These are phyloP conservation scores for Biston betularia DNA, from an alignment of 2,888 invertebrate species.

Conservation along the genomic window DNA sequence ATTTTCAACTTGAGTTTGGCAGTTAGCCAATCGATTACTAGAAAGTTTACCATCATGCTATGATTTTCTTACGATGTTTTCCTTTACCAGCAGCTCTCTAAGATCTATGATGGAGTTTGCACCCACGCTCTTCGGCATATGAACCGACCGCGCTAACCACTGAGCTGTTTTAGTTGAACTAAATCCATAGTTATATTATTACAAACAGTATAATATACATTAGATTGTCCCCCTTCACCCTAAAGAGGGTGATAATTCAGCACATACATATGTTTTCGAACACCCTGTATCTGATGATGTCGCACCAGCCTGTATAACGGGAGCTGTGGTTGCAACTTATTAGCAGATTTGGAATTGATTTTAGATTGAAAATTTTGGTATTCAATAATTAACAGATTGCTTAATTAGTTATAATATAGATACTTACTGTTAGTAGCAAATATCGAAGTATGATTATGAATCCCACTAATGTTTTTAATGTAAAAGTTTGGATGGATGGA, in stretches of 20 bases:
- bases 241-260: conserved; percentile 51
- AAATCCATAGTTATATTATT: too few relatives aligned
- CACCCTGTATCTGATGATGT: conserved; percentile 17
- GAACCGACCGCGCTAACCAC: too few relatives aligned
- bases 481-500: too few relatives aligned
- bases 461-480: too few relatives aligned
- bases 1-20: too few relatives aligned
- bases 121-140: too few relatives aligned
- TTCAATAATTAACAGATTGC: conserved; percentile 33
- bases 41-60: too few relatives aligned
- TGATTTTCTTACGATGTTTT: too few relatives aligned
- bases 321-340: conserved; percentile 42
- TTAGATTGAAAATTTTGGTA: conserved; percentile 38
- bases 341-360: conserved; percentile 38
- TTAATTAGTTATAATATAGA: conserved; percentile 31
- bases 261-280: conserved; percentile 40
- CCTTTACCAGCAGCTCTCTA: too few relatives aligned
- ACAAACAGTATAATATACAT: neutral
- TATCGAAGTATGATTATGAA: neutral
- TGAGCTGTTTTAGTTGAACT: too few relatives aligned
- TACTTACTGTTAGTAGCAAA: neutral
- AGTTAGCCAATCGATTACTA: too few relatives aligned
- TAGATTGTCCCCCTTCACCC: conserved; percentile 38
- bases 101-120: too few relatives aligned
- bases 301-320: conserved; percentile 19